Base-by-base conservation (phyloP, 2,113 vertebrate species). In the Cettia cetti region DNA sequence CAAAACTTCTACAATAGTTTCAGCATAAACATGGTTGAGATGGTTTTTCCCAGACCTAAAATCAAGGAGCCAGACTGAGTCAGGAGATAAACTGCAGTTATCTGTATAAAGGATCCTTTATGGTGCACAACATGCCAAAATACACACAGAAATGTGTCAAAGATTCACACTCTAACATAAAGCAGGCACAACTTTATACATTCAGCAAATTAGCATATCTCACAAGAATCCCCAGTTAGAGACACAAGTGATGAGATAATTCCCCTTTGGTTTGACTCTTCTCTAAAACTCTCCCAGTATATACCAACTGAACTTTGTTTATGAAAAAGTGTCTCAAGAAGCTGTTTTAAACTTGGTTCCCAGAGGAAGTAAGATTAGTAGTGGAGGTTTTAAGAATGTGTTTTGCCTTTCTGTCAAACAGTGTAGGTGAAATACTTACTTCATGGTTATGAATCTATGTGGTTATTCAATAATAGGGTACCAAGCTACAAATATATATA, bases 101-200 rank as follows among this genome's bases (percentile, higher is more conserved):
- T 31, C 35, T 75, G 66, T 57, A 76, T 57, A 31, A 85, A 66
- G 10, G 60, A 26, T 66, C 11, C 8, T 26, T 49, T 75, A 42
- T 66, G 42, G 13, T 57, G 33, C 13, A 66, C 13, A 14, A 50
- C 44, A 66, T 0, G 0, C 1, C 0, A 0, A 66, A 76, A 76
- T 31, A 57, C 35, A 50, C 17, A 3, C 4, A 0, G 0, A 66
- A 75, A 39, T 11, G 7, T 1, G 0, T 21, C 1, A 0, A 40
- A 35, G 52, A 50, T 57, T 10, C 16, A 66, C 60, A 75, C 35
- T 0, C 0, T 42, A 20, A 50, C 52, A 57, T 21, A 57, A 40
- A 66, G 44, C 44, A 66, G 42, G 21, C 52, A 66, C 31, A 17
- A 57, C 11, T 57, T 85, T 17, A 50, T 31, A 57, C 11, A 4